Base-by-base conservation (phyloP, 2,888 invertebrate species). In the Odontocolon sp. region DNA sequence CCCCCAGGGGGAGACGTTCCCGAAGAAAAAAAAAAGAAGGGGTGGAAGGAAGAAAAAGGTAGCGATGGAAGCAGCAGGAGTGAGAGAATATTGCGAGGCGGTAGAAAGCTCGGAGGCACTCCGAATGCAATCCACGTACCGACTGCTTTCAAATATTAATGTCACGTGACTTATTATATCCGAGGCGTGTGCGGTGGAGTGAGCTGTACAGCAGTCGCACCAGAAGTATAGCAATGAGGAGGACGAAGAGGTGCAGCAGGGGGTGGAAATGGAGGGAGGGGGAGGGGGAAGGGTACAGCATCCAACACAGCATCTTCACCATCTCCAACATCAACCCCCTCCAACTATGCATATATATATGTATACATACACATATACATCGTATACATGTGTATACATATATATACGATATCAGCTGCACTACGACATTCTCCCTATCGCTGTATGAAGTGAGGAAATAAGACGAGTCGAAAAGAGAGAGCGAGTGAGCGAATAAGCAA, bases 151-250 rank as follows among this genome's bases (percentile, higher is more conserved):
- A 89, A 90, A 90, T 90, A 90, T 90, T 90, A 90, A 90, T 90
- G 89, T 90, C 90, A 90, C 88, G 88, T 90, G 89, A 90, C 90
- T 90, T 90, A 90, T 90, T 90, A 89, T 89, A 88, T 88, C 88
- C 85, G 80, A 87, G 87, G 87, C 86, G 84, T 86, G 87, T 85
- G 85, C 86, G 83, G 86, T 85, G 86, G 87, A 86, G 87, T 84
- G 88, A 86, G 87, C 59, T 70, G 67, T 45, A 57, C 52, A 67
- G 42, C 52, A 28, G 47, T 28, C n/a, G n/a, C n/a, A n/a, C n/a
- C n/a, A n/a, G n/a, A n/a, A n/a, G n/a, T n/a, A n/a, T n/a, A n/a
- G n/a, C n/a, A n/a, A n/a, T n/a, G n/a, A n/a, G n/a, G n/a, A n/a
- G n/a, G n/a, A n/a, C n/a, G n/a, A n/a, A n/a, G n/a, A n/a, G n/a